Evolutionary conservation across 2,797 vertebrate species (phyloP).

Genomic region (Bradypodion pumilum): DNA sequence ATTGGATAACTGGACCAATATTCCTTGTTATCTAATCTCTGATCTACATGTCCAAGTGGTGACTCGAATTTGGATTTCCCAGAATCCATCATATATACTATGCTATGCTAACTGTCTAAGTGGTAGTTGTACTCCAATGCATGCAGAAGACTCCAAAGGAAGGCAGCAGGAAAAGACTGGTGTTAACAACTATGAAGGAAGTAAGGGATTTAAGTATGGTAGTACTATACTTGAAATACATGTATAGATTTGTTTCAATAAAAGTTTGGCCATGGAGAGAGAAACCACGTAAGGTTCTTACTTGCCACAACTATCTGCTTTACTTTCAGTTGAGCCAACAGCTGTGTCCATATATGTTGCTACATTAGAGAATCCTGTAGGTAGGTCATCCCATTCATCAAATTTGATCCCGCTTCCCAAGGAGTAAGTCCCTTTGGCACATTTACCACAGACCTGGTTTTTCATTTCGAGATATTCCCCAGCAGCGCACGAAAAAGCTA

Average conservation of each 20-base stretch:
- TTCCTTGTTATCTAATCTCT: too few species aligned
- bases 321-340: constrained; percentile 71
- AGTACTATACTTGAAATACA: background rate
- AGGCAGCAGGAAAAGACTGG: background rate
- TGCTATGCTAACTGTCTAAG: too few species aligned
- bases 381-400: constrained; percentile 94
- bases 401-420: constrained; percentile 95
- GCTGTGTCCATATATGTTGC: constrained; percentile 85
- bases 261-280: background rate
- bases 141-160: too few species aligned
- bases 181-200: background rate
- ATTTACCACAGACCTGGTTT: constrained; percentile 91
- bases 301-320: constrained; percentile 86
- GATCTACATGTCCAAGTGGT: too few species aligned
- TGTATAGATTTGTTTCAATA: background rate
- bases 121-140: too few species aligned
- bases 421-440: constrained; percentile 93
- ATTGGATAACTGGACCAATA: too few species aligned
- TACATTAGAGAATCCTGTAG: constrained; percentile 90
- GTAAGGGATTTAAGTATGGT: too few species aligned
- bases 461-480: constrained; percentile 98
- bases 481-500: constrained; percentile 93
- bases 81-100: too few species aligned
- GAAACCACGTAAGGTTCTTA: constrained; percentile 65
- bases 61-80: too few species aligned